Evolutionary conservation across 2,888 invertebrate species (phyloP).

Genomic region (Stramonita haemastoma): DNA sequence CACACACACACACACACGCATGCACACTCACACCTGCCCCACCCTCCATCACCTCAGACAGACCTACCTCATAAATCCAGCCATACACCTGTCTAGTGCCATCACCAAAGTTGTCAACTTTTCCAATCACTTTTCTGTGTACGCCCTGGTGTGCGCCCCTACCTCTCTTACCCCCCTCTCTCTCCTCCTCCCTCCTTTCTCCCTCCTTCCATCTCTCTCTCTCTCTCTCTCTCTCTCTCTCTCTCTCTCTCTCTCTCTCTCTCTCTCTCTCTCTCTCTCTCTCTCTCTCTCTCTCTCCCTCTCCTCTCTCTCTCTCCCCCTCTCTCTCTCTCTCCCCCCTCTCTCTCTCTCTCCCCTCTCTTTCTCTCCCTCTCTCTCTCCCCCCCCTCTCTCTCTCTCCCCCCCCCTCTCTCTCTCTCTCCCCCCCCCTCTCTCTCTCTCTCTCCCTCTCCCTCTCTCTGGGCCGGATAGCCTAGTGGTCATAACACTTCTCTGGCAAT

Average conservation of each 20-base stretch:
- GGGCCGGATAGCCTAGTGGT: too few relatives aligned
- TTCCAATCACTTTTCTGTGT: too few relatives aligned
- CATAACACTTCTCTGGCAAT: too few relatives aligned
- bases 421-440: not conserved
- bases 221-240: not conserved
- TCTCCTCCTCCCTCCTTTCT: not conserved
- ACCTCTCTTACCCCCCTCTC: not conserved
- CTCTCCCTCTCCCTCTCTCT: too few relatives aligned
- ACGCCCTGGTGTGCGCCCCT: not conserved
- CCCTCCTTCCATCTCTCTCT: not conserved
- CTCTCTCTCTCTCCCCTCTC: not conserved
- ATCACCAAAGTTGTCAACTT: too few relatives aligned
- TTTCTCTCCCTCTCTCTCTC: not conserved
- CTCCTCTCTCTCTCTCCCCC: not conserved
- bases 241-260: not conserved
- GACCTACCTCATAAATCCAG: too few relatives aligned
- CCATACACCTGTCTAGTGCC: too few relatives aligned
- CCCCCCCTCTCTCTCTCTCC: not conserved
- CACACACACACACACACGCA: constrained; percentile 1
- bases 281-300: not conserved
- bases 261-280: not conserved
- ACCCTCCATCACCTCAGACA: not conserved
- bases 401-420: not conserved
- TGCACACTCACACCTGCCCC: not conserved
- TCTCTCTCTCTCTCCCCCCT: not conserved